Evolutionary conservation across 2,797 vertebrate species (phyloP).

Genomic region (Parauchenoglanis punctatus): DNA sequence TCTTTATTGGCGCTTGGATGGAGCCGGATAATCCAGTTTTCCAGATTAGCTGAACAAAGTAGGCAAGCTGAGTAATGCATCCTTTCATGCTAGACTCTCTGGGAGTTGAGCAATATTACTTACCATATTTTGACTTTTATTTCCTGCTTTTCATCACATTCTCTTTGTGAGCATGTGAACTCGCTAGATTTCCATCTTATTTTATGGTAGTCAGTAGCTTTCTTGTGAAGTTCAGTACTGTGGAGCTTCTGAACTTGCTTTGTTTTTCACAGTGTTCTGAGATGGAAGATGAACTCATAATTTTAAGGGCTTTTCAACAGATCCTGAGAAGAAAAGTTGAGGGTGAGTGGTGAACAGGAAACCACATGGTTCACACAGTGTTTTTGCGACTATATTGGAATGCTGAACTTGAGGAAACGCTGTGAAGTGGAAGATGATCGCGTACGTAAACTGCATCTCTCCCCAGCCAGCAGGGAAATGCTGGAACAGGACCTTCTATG

Average conservation of each 20-base stretch:
- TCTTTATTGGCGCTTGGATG: slow-evolving; percentile 40
- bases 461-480: slow-evolving; percentile 48
- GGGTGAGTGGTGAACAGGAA: not conserved
- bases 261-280: not conserved
- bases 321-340: not conserved
- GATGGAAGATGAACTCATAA: not conserved
- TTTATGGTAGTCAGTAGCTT: not conserved
- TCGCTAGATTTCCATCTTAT: not conserved
- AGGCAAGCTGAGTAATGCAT: slow-evolving; percentile 43
- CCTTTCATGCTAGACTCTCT: slow-evolving; percentile 30
- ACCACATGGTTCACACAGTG: not conserved
- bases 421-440: slow-evolving; percentile 47
- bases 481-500: slow-evolving; percentile 57
- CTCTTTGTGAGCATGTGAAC: not conserved
- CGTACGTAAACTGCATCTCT: slow-evolving; percentile 58
- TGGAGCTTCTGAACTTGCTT: not conserved
- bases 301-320: not conserved
- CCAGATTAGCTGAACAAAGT: slow-evolving; percentile 52
- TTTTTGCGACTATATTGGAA: not conserved
- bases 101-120: slow-evolving; percentile 19
- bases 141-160: not conserved
- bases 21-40: slow-evolving; percentile 58
- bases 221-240: not conserved
- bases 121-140: not conserved
- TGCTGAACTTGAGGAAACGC: not conserved